phyloP scores from a whole-genome alignment of 2,113 vertebrate genomes.

The Phycodurus eques region DNA sequence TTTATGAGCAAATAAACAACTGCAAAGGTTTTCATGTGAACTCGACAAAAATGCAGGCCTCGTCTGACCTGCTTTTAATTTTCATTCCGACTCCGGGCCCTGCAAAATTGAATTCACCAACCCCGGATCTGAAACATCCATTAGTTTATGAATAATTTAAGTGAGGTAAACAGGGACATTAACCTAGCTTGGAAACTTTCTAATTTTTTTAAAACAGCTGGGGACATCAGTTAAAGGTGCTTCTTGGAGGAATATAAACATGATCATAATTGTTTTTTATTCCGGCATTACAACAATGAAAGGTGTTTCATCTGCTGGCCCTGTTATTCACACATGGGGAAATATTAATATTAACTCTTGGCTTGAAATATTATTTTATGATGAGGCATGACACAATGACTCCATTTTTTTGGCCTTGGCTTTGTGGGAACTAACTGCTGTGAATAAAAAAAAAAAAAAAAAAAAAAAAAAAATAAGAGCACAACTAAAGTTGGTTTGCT shows the following conservation, averaged over 20 bases:
- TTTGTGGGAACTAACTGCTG: background rate
- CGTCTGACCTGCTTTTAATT: background rate
- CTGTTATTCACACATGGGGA: slow-evolving; percentile 33
- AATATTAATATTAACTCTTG: slow-evolving; percentile 22
- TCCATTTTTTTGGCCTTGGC: no score
- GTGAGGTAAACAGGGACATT: background rate
- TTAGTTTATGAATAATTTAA: background rate
- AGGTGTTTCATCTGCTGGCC: slow-evolving; percentile 28
- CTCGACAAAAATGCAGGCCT: background rate
- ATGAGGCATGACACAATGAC: background rate
- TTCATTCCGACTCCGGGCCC: background rate
- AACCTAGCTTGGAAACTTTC: background rate
- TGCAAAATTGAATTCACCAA: background rate
- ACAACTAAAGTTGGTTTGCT: background rate
- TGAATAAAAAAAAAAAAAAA: background rate
- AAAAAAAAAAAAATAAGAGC: background rate
- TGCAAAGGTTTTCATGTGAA: background rate
- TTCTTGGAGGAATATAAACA: slow-evolving; percentile 22
- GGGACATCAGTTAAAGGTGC: slow-evolving; percentile 3
- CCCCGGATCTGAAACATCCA: background rate
- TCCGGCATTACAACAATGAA: slow-evolving; percentile 16
- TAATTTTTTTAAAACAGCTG: background rate
- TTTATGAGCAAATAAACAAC: background rate
- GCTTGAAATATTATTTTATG: slow-evolving; percentile 20
- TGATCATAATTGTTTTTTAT: slow-evolving; percentile 10